Conservation (phyloP, 2,888 invertebrate species). For the Leptopilina myrica region DNA sequence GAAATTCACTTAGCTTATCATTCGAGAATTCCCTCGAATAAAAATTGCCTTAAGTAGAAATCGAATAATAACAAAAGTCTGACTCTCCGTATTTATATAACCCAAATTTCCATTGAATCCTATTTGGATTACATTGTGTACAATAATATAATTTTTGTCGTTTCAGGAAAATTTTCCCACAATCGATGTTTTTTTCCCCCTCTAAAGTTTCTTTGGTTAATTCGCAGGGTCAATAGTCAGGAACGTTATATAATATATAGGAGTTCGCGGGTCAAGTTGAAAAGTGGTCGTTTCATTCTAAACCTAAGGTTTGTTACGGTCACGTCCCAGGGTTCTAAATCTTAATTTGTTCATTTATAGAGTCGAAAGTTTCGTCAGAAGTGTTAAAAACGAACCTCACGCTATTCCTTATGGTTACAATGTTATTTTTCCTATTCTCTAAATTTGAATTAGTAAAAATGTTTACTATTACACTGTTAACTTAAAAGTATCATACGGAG, state of each 20-base stretch:
- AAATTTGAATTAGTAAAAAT: no score
- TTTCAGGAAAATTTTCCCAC: conserved; percentile 9
- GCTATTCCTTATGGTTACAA: neutral
- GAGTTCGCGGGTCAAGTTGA: conserved; percentile 53
- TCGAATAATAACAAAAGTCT: no score
- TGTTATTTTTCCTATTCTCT: neutral
- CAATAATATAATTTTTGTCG: conserved; percentile 4
- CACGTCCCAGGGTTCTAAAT: conserved; percentile 69
- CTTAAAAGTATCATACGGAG: no score
- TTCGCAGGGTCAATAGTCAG: conserved; percentile 51
- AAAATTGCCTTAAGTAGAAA: no score
- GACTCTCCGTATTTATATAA: no score
- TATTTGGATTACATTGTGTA: neutral
- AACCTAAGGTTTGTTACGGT: conserved; percentile 56
- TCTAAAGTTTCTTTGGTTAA: conserved; percentile 30
- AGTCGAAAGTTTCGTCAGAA: conserved; percentile 59
- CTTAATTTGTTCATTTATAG: conserved; percentile 64
- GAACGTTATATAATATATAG: conserved; percentile 32
- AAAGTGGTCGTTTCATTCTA: conserved; percentile 46
- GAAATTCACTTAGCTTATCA: no score
- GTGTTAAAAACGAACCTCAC: neutral
- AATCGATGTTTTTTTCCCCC: neutral
- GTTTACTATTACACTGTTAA: no score
- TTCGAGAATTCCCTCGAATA: no score
- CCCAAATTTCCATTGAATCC: neutral